Conservation (phyloP, 2,888 invertebrate species). For the Actias luna region DNA sequence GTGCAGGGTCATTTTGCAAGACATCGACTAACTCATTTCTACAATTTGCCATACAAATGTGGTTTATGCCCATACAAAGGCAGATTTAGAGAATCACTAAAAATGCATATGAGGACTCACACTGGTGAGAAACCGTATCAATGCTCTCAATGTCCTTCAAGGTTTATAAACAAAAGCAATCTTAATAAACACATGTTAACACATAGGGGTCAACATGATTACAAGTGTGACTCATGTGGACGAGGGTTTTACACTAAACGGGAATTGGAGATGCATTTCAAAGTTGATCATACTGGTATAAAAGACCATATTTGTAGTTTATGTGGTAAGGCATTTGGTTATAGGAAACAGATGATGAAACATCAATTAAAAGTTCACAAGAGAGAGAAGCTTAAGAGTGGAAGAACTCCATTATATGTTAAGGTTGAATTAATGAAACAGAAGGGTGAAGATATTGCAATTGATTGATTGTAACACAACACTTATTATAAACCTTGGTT, state of each 20-base stretch:
- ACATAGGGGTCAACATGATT: slow-evolving; percentile 56
- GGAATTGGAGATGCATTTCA: slow-evolving; percentile 61
- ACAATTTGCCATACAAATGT: slow-evolving; percentile 63
- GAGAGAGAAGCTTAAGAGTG: slow-evolving; percentile 59
- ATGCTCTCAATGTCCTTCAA: slow-evolving; percentile 60
- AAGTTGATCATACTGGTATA: slow-evolving; percentile 66
- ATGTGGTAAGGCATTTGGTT: slow-evolving; percentile 70
- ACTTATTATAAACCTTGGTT: too few species aligned
- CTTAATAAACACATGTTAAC: slow-evolving; percentile 62
- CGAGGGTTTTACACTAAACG: slow-evolving; percentile 62
- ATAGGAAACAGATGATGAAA: slow-evolving; percentile 72
- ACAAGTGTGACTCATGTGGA: slow-evolving; percentile 62
- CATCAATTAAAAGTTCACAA: slow-evolving; percentile 71
- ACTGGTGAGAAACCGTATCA: slow-evolving; percentile 72
- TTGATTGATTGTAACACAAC: neutral
- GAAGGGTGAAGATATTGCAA: slow-evolving; percentile 31
- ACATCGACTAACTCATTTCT: slow-evolving; percentile 65
- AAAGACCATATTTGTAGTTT: slow-evolving; percentile 65
- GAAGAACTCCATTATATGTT: slow-evolving; percentile 65
- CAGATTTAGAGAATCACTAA: slow-evolving; percentile 61
- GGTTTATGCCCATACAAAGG: slow-evolving; percentile 66
- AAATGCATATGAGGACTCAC: slow-evolving; percentile 71
- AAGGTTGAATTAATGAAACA: slow-evolving; percentile 52
- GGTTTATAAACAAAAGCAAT: slow-evolving; percentile 69
- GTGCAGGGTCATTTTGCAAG: slow-evolving; percentile 54